Percentiles rank a stretch among this genome's conserved stretches.
Evolutionary conservation across 2,113 vertebrate species (phyloP).

Genomic region (Notarius lentiginosus): DNA sequence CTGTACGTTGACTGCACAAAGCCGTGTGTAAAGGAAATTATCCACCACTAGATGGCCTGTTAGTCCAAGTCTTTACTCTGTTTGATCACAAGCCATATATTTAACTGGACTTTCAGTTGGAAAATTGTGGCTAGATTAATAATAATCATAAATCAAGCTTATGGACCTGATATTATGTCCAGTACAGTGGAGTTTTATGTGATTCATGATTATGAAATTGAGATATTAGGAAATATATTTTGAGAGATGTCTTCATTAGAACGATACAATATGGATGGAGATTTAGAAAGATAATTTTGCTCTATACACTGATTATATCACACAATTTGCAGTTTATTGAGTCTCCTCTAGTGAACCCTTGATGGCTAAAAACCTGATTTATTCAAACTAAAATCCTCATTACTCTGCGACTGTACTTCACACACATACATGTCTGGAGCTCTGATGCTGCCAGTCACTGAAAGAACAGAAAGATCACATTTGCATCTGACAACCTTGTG

Average conservation of each 20-base stretch:
- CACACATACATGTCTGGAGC: not conserved
- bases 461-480: not conserved
- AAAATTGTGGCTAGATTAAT: not conserved
- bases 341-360: not conserved
- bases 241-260: not conserved
- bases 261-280: not conserved
- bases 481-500: not conserved
- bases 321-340: not conserved
- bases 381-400: too few species aligned
- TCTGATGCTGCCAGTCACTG: too few species aligned
- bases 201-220: not conserved
- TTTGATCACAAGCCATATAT: not conserved
- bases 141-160: not conserved
- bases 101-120: too few species aligned
- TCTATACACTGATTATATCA: not conserved
- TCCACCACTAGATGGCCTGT: slow-evolving; percentile 33
- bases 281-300: not conserved
- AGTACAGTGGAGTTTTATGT: not conserved
- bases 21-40: not conserved
- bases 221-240: not conserved
- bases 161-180: not conserved
- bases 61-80: not conserved
- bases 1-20: not conserved
- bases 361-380: not conserved
- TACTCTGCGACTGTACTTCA: not conserved